These are phyloP conservation scores for Siphlonurus alternatus DNA, from an alignment of 2,888 invertebrate species.

Conservation along the genomic window DNA sequence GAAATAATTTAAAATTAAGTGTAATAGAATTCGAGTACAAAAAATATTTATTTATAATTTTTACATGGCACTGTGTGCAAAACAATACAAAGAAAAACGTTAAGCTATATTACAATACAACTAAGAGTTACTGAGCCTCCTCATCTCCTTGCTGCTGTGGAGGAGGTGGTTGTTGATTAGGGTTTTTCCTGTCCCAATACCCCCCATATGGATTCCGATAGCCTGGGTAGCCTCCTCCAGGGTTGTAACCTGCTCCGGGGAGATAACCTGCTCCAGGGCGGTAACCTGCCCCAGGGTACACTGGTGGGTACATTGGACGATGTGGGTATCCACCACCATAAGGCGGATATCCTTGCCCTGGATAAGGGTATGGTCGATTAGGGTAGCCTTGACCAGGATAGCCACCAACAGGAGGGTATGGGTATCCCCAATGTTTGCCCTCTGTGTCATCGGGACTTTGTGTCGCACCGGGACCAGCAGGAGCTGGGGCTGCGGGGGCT, in stretches of 20 bases:
- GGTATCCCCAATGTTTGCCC: background rate
- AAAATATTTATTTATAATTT: too few species aligned
- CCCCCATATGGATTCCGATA: background rate
- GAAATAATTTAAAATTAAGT: too few species aligned
- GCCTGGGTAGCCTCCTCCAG: background rate
- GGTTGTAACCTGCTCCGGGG: background rate
- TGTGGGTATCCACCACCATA: background rate
- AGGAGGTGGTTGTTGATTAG: background rate
- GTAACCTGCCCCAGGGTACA: background rate
- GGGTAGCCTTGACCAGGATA: background rate
- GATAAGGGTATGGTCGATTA: too few species aligned
- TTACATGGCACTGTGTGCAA: too few species aligned
- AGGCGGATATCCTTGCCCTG: background rate
- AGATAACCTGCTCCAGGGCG: background rate
- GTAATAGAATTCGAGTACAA: too few species aligned
- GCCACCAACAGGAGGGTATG: background rate
- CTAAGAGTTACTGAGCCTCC: too few species aligned
- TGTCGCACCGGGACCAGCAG: background rate
- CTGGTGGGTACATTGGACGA: background rate
- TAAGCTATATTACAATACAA: too few species aligned
- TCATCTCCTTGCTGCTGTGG: background rate
- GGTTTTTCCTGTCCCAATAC: background rate
- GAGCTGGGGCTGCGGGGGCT: background rate
- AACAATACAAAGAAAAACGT: too few species aligned
- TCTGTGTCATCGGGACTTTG: background rate